A percentile compares a stretch with the other conserved stretches of the same genome.
Conservation (phyloP, 2,113 vertebrate species). For the Corythaeola cristata region DNA sequence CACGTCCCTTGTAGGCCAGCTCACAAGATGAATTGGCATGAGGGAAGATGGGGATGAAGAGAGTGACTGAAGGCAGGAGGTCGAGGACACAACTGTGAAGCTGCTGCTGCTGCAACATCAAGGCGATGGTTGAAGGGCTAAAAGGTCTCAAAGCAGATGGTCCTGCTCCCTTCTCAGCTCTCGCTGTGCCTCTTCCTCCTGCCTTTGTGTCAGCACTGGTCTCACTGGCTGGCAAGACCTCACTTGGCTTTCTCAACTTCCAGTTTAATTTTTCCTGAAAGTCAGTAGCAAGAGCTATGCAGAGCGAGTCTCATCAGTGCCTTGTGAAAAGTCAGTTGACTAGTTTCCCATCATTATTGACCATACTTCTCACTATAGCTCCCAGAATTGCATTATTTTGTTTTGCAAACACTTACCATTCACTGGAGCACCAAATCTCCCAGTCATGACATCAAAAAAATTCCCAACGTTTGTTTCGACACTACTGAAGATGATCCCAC, state of each 20-base stretch:
- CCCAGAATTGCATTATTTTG: not conserved
- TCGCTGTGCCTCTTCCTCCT: not conserved
- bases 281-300: not conserved
- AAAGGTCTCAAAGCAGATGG: not conserved
- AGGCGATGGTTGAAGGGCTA: not conserved
- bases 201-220: not conserved
- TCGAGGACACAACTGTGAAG: not conserved
- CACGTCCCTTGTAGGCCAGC: not conserved
- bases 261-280: not conserved
- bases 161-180: not conserved
- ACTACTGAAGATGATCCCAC: slow-evolving; percentile 85
- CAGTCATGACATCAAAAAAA: slow-evolving; percentile 86
- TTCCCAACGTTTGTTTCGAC: slow-evolving; percentile 84
- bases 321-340: not conserved
- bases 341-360: not conserved
- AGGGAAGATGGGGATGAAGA: not conserved
- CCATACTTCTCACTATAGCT: not conserved
- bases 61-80: not conserved
- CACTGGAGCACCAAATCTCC: slow-evolving; percentile 82
- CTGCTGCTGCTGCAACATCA: not conserved
- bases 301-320: not conserved
- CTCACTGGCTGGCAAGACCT: not conserved
- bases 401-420: slow-evolving; percentile 72
- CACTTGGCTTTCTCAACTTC: not conserved
- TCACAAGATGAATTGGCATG: not conserved